A percentile compares a stretch with the other conserved stretches of the same genome.
Conservation (phyloP, 2,888 invertebrate genomes). For the Aporophyla lueneburgensis region DNA sequence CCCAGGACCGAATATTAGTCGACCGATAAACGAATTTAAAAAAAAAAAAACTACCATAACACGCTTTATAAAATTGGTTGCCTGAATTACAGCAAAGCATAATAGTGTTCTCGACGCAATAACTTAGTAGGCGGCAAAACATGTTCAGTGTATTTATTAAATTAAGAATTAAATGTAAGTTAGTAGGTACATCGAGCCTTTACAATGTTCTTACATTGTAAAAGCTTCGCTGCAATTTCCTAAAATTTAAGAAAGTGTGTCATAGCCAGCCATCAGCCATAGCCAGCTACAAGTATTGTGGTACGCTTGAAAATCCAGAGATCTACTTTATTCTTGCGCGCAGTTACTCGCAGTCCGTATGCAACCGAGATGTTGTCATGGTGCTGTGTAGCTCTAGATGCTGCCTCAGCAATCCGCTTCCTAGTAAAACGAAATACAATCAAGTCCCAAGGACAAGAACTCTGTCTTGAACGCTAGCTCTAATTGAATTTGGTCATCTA, state of each 20-base stretch:
- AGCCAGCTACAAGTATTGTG: constrained; percentile 31
- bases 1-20: neutral
- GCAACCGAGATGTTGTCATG: neutral
- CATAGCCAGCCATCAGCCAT: constrained; percentile 11
- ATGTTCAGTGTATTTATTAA: neutral
- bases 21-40: neutral
- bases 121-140: neutral
- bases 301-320: constrained; percentile 38
- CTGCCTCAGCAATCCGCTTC: neutral
- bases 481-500: neutral
- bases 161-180: constrained; percentile 14
- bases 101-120: neutral
- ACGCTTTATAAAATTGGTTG: neutral
- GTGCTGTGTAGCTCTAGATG: neutral
- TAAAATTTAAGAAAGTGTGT: constrained; percentile 56
- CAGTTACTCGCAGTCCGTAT: neutral
- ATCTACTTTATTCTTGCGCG: constrained; percentile 23
- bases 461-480: constrained; percentile 1
- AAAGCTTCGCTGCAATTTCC: constrained; percentile 34
- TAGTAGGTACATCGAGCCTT: neutral
- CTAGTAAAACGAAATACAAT: neutral
- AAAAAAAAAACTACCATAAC: neutral
- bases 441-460: neutral
- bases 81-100: neutral
- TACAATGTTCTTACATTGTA: neutral